Base-by-base conservation (phyloP, 2,113 vertebrate species). In the Turnix velox region DNA sequence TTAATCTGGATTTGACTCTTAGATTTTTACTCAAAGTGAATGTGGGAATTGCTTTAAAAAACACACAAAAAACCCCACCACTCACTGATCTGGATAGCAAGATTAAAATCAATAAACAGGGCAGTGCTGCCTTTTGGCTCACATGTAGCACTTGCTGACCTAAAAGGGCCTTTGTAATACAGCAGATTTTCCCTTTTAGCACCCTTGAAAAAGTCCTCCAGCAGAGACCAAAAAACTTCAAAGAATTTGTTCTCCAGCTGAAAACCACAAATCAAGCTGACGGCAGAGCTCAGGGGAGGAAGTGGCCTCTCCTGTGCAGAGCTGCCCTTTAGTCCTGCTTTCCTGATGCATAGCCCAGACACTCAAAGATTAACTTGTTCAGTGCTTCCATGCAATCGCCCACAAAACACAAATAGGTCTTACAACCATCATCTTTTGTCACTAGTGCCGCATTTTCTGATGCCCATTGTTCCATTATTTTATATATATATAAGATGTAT, bases 201-300 rank as follows among this genome's bases (percentile, higher is more conserved):
- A 90, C 93, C 93, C 76, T 94, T 93, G n/a, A 57, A 91, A 85
- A 93, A 84, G 81, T 83, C 66, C 77, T 91, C 84, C 87, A 93
- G 89, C 82, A 83, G 63, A 87, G 54, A 85, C 92, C 89, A 94
- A 96, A 94, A 94, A 87, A 92, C 94, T 96, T 95, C 88, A 92
- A 95, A 95, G 88, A 95, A 97, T 95, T 75, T 88, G 69, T 78
- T 69, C 87, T 94, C 51, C 62, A 91, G 85, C 84, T 67, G 92
- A 95, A 96, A 97, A 46, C 67, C 93, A 95, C 95, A 96, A 95
- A 96, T 95, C 93, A 95, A 91, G 72, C 88, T 93, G 94, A 95
- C 14, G 31, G 94, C 77, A 93, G 82, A 80, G 74, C 92, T 90
- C 93, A 71, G 68, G 96, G 95, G 94, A 95, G 86, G 86, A 96